Percentiles rank a stretch among this genome's conserved stretches.
These are phyloP conservation scores for Spatulosminthurus flaviceps DNA, from an alignment of 2,888 invertebrate genomes.

Conservation along the genomic window DNA sequence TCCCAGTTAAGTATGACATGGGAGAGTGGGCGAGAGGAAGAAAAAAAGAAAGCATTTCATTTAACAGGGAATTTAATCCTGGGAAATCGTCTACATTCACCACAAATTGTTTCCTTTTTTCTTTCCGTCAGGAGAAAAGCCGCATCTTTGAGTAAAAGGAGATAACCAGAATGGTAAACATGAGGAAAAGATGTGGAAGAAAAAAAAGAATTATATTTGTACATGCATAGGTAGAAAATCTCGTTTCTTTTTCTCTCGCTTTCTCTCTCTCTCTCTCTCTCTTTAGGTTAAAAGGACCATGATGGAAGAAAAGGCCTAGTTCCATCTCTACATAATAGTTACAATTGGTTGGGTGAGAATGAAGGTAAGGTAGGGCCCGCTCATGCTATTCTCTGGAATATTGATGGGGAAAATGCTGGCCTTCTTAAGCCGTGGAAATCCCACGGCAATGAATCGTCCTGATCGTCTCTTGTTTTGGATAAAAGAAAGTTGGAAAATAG, in stretches of 20 bases:
- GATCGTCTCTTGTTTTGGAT: constrained; percentile 7
- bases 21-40: neutral
- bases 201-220: constrained; percentile 5
- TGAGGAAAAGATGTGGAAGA: neutral
- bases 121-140: neutral
- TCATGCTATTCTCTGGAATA: neutral
- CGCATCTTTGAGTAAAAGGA: neutral
- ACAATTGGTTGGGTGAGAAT: neutral
- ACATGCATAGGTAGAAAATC: neutral
- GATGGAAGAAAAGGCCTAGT: neutral
- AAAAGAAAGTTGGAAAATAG: neutral
- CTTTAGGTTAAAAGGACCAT: neutral
- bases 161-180: neutral
- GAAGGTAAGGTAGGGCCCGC: neutral
- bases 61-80: neutral
- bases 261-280: no score
- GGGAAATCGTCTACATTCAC: neutral
- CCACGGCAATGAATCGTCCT: constrained; percentile 29
- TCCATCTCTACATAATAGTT: neutral
- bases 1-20: neutral
- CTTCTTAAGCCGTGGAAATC: constrained; percentile 19
- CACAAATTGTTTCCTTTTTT: neutral
- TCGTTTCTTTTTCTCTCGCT: no score
- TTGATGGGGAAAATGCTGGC: constrained; percentile 22
- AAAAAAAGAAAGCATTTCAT: neutral